Conservation (phyloP, 64 coral and sea anemone genomes). For the Acropora yongei region DNA sequence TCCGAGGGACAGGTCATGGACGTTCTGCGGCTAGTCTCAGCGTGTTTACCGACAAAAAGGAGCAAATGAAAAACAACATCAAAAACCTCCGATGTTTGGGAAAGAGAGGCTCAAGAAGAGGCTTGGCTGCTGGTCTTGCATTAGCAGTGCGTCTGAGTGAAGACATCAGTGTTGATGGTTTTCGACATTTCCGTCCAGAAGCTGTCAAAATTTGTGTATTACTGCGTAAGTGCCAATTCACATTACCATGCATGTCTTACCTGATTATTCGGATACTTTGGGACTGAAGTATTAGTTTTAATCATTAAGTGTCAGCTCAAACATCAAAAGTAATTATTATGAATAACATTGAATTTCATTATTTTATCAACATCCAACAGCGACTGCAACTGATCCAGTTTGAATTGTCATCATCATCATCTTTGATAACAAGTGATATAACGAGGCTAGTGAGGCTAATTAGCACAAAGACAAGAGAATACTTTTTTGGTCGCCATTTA, state of each 20-base stretch:
- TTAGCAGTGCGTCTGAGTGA: neutral
- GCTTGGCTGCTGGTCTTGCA: conserved; percentile 31
- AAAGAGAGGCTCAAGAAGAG: neutral
- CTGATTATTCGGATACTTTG: too few relatives aligned
- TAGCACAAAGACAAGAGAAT: too few relatives aligned
- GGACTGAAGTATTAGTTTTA: too few relatives aligned
- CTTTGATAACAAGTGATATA: too few relatives aligned
- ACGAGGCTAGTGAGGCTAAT: too few relatives aligned
- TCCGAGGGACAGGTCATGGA: neutral
- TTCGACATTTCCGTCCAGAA: neutral
- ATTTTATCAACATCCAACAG: too few relatives aligned
- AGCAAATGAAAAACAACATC: neutral
- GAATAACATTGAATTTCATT: too few relatives aligned
- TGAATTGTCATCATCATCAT: too few relatives aligned
- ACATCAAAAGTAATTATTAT: too few relatives aligned
- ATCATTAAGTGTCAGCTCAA: too few relatives aligned
- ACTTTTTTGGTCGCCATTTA: too few relatives aligned
- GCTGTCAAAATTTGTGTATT: conserved; percentile 36
- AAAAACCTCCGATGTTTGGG: neutral
- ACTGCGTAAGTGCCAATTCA: neutral
- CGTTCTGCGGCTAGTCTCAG: neutral
- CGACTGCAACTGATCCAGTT: too few relatives aligned
- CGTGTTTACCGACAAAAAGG: neutral
- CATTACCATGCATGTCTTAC: neutral
- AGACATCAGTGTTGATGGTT: neutral